phyloP scores from a whole-genome alignment of 2,113 vertebrate genomes.

The Megalops atlanticus region DNA sequence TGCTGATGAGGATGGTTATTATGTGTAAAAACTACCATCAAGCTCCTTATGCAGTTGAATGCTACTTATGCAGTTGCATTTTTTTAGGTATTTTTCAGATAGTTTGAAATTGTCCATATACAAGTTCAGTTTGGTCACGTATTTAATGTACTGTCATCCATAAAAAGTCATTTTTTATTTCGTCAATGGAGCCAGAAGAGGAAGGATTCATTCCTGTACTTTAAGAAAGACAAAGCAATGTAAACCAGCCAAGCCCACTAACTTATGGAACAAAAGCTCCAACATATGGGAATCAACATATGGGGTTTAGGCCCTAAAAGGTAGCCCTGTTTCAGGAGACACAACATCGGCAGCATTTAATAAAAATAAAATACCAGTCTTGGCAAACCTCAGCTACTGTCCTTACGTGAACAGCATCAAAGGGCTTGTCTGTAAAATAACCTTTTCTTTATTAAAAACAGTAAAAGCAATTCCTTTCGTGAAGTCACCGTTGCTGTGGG shows the following conservation, averaged over 20 bases:
- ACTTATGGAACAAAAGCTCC: neutral
- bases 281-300: neutral
- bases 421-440: slow-evolving; percentile 44
- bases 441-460: slow-evolving; percentile 47
- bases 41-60: too few relatives aligned
- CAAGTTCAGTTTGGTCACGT: too few relatives aligned
- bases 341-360: slow-evolving; percentile 29
- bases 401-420: slow-evolving; percentile 30
- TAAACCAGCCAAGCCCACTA: neutral
- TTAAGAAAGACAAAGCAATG: neutral
- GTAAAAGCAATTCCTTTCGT: slow-evolving; percentile 40
- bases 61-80: too few relatives aligned
- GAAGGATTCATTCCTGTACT: too few relatives aligned
- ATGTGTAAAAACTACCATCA: too few relatives aligned
- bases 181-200: too few relatives aligned
- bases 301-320: neutral
- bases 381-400: slow-evolving; percentile 21
- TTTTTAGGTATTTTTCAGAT: too few relatives aligned
- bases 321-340: neutral
- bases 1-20: too few relatives aligned
- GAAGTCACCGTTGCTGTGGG: slow-evolving; percentile 39
- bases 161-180: too few relatives aligned
- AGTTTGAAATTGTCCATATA: too few relatives aligned
- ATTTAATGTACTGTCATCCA: too few relatives aligned
- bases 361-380: slow-evolving; percentile 27